Base-by-base conservation (phyloP, 2,888 invertebrate genomes). In the Hirtodrosophila alboralis region DNA sequence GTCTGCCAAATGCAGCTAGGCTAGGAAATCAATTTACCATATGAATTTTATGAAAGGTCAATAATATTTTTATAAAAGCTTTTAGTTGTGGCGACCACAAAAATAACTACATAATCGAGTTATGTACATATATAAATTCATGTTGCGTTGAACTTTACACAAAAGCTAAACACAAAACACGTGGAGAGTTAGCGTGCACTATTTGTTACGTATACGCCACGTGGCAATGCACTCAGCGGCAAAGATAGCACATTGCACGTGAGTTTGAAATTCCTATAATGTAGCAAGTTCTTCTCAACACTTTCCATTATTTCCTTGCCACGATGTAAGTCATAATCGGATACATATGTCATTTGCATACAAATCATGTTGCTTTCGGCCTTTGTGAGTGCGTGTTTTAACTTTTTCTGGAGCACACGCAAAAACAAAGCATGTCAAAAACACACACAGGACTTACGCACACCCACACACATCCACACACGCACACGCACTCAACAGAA, bases 381-480 rank as follows among this genome's bases (percentile, higher is more conserved):
- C 16, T 7, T 12, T 16, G 23, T 33, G 36, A 3, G 9, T 5
- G n/a, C 10, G 7, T 21, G 40, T 48, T 34, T 56, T 72, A 57
- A 70, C 84, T 70, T 79, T 78, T 79, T 83, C 51, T 75, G 57
- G 62, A 83, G 63, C 69, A 79, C 40, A 58, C 53, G 33, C 56
- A 45, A 72, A 69, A 51, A 65, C 56, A 75, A 81, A 72, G 60
- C 58, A 53, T 77, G 75, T 77, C 75, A 77, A 16, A 47, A 30
- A 51, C 75, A 79, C 57, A 51, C 45, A 40, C 49, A 38, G n/a
- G 48, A 47, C 33, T 44, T 34, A 21, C 34, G 13, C 21, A 48
- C 28, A 44, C 13, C 36, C 13, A 43, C 38, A 37, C 31, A 37
- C n/a, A n/a, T n/a, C n/a, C 51, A 47, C 33, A 48, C 38, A 21